Percentiles rank a stretch among this genome's conserved stretches.
phyloP scores from a whole-genome alignment of 2,888 invertebrate species.

The Perizoma flavofasciatum region DNA sequence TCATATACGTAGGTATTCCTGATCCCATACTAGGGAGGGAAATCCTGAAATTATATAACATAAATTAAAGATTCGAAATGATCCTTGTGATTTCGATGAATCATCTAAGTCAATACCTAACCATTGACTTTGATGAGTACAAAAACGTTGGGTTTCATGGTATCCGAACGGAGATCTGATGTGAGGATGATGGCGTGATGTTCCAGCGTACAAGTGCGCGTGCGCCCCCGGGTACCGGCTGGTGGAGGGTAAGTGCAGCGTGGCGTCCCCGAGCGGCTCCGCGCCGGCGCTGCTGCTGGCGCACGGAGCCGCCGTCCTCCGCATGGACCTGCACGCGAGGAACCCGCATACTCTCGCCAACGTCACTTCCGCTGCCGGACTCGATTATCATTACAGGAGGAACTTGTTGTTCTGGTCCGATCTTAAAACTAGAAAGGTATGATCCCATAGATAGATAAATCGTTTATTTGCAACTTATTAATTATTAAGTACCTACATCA shows the following conservation, averaged over 20 bases:
- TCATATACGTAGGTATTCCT: too few species aligned
- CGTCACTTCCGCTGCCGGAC: conserved; percentile 92
- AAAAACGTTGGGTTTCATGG: too few species aligned
- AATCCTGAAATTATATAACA: too few species aligned
- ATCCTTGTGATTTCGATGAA: too few species aligned
- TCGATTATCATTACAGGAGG: conserved; percentile 91
- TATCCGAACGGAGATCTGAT: too few species aligned
- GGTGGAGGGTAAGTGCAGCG: conserved; percentile 84
- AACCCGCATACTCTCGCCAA: conserved; percentile 88
- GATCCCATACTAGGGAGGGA: too few species aligned
- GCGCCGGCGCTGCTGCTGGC: conserved; percentile 78
- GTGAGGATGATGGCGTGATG: too few species aligned
- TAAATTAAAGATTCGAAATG: too few species aligned
- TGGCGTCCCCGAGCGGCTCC: conserved; percentile 81
- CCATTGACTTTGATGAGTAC: too few species aligned
- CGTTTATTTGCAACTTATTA: neutral
- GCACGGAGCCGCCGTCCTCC: conserved; percentile 86
- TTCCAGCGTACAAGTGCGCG: conserved; percentile 88
- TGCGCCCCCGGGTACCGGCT: conserved; percentile 92
- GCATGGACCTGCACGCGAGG: conserved; percentile 87
- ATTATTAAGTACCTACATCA: too few species aligned
- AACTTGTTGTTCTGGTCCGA: conserved; percentile 96
- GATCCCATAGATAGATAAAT: too few species aligned
- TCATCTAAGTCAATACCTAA: too few species aligned
- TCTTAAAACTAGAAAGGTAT: conserved; percentile 91